Conservation (phyloP, 2,113 vertebrate species). For the Saguinus midas region DNA sequence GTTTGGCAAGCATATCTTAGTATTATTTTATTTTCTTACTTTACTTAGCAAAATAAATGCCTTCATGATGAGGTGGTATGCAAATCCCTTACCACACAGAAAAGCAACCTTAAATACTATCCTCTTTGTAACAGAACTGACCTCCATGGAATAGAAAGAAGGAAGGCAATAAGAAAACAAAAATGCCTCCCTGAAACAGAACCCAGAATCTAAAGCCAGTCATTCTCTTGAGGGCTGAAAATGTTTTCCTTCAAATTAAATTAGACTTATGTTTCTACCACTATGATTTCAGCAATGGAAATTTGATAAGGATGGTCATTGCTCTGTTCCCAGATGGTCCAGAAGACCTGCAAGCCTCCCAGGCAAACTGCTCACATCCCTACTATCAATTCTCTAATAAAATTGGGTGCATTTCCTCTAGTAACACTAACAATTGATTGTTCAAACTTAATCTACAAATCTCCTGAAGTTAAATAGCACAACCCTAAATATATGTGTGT, state of each 20-base stretch:
- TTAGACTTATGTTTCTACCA: constrained; percentile 41
- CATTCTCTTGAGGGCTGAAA: constrained; percentile 45
- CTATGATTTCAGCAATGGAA: constrained; percentile 33
- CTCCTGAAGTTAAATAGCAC: background rate
- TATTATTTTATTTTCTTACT: constrained; percentile 48
- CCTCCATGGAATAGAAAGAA: constrained; percentile 36
- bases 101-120: constrained; percentile 22
- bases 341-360: background rate
- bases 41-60: constrained; percentile 66
- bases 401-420: background rate
- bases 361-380: background rate
- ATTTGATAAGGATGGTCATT: constrained; percentile 11
- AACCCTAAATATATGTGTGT: background rate
- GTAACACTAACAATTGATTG: background rate
- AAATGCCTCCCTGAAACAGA: constrained; percentile 18
- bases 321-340: background rate
- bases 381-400: background rate
- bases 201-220: constrained; percentile 45
- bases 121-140: constrained; percentile 38
- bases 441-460: background rate
- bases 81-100: constrained; percentile 35
- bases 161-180: constrained; percentile 44
- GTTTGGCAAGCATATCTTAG: background rate
- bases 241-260: constrained; percentile 50
- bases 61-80: constrained; percentile 44